Evolutionary conservation across 2,888 invertebrate genomes (phyloP).

Genomic region (Coronaproctus castanopsis): DNA sequence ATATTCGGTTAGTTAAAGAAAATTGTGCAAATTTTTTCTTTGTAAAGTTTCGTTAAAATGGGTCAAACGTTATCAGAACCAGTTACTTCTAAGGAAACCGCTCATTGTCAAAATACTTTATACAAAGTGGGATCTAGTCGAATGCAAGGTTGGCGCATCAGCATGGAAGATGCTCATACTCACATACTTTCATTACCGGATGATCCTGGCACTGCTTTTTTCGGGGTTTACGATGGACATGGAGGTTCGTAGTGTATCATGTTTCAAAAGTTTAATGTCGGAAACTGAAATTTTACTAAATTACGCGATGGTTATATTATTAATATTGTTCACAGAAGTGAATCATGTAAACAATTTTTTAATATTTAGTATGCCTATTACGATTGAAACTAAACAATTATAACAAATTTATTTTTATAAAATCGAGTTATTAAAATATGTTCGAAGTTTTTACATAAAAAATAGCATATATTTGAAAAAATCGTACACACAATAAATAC

Average conservation of each 20-base stretch:
- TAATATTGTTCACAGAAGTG: conserved; percentile 18
- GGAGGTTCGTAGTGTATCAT: too few relatives aligned
- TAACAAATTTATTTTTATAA: too few relatives aligned
- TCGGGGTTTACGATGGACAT: conserved; percentile 93
- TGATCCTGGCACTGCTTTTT: conserved; percentile 81
- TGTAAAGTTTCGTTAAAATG: conserved; percentile 35
- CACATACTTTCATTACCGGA: conserved; percentile 81
- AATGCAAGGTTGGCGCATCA: conserved; percentile 99
- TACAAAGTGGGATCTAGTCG: conserved; percentile 81
- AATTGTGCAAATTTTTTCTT: not conserved
- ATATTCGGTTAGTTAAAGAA: not conserved
- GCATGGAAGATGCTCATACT: conserved; percentile 98
- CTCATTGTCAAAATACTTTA: conserved; percentile 51
- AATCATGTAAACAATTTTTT: not conserved
- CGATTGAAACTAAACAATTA: too few relatives aligned
- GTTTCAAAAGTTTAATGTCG: too few relatives aligned
- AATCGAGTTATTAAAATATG: too few relatives aligned
- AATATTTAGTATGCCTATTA: not conserved
- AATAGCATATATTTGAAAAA: too few relatives aligned
- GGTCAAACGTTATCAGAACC: conserved; percentile 96
- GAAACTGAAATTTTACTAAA: conserved; percentile 22
- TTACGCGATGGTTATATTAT: not conserved
- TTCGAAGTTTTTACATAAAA: too few relatives aligned
- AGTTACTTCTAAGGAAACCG: conserved; percentile 69
- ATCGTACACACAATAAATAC: too few relatives aligned